phyloP scores from a whole-genome alignment of 2,797 vertebrate genomes.

The Silurus lanzhouensis region DNA sequence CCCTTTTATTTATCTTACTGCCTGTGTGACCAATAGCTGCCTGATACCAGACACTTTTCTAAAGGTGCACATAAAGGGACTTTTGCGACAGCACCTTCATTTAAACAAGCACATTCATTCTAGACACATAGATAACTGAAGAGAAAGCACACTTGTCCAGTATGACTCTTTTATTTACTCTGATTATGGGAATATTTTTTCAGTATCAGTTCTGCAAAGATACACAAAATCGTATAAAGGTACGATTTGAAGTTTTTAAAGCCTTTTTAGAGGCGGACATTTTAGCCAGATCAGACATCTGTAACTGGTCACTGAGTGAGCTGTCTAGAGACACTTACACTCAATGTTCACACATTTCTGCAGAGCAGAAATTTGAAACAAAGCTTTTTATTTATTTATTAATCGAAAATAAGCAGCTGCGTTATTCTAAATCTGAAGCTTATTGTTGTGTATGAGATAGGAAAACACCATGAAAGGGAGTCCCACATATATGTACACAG shows the following conservation, averaged over 20 bases:
- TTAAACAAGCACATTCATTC: slow-evolving; percentile 25
- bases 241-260: neutral
- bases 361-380: slow-evolving; percentile 19
- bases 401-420: neutral
- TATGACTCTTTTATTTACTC: neutral
- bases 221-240: too few species aligned
- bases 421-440: neutral
- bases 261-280: neutral
- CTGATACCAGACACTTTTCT: slow-evolving; percentile 37
- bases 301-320: slow-evolving; percentile 34
- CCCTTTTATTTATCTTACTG: slow-evolving; percentile 51
- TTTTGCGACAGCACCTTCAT: slow-evolving; percentile 27
- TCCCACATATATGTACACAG: too few species aligned
- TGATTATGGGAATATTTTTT: neutral
- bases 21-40: slow-evolving; percentile 43
- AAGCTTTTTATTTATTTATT: neutral
- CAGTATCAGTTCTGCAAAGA: neutral
- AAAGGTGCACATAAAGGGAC: slow-evolving; percentile 31
- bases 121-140: slow-evolving; percentile 3
- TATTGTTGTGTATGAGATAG: neutral
- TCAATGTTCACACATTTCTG: neutral
- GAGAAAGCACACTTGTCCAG: neutral
- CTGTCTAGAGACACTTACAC: slow-evolving; percentile 24
- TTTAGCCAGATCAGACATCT: slow-evolving; percentile 26
- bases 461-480: neutral